Evolutionary conservation across 2,888 invertebrate genomes (phyloP).

Genomic region (Polymixis lichenea): DNA sequence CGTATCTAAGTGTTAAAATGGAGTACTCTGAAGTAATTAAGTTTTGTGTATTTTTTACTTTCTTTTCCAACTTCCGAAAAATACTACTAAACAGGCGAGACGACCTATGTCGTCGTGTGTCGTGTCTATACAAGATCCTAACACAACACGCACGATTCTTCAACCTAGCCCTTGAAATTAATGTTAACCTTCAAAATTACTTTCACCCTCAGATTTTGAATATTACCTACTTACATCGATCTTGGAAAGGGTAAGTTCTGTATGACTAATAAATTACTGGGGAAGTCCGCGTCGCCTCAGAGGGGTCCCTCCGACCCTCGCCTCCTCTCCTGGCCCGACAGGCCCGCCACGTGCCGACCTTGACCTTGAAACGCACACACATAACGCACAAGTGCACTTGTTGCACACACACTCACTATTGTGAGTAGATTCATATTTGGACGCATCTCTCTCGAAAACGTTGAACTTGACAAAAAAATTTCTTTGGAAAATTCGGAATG

Average conservation of each 20-base stretch:
- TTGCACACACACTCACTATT: constrained; percentile 51
- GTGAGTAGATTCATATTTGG: constrained; percentile 4
- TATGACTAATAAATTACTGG: constrained; percentile 55
- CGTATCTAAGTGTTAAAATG: not conserved
- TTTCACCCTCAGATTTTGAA: not conserved
- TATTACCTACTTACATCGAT: constrained; percentile 5
- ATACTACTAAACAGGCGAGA: not conserved
- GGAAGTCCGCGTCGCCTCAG: constrained; percentile 47
- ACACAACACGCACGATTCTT: not conserved
- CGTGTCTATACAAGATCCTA: not conserved
- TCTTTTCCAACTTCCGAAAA: not conserved
- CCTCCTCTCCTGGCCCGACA: constrained; percentile 36
- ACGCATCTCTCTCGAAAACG: constrained; percentile 23
- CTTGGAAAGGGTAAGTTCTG: constrained; percentile 50
- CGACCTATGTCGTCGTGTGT: too few species aligned
- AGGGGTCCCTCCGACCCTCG: constrained; percentile 52
- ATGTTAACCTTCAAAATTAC: constrained; percentile 12
- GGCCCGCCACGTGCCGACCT: constrained; percentile 79
- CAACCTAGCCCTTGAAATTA: constrained; percentile 1
- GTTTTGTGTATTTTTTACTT: not conserved
- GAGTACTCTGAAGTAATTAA: not conserved
- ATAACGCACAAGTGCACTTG: constrained; percentile 63
- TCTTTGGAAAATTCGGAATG: not conserved
- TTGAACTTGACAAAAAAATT: constrained; percentile 27
- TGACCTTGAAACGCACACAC: constrained; percentile 81